Percentiles rank a stretch among this genome's conserved stretches.
phyloP scores from a whole-genome alignment of 2,888 invertebrate genomes.

The Sminthurides aquaticus region DNA sequence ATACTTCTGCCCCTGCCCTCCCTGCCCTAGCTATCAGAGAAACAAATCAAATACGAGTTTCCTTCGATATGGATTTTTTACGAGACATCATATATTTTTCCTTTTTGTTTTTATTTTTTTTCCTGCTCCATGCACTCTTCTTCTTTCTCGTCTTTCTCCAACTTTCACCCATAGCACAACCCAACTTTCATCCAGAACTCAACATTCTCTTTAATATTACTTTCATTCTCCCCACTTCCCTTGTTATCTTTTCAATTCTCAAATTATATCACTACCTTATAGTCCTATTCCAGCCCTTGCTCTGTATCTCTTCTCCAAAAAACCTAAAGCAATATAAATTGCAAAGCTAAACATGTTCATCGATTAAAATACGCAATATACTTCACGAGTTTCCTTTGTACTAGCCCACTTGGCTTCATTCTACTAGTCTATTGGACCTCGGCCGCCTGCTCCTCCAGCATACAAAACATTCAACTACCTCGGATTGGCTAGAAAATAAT shows the following conservation, averaged over 20 bases:
- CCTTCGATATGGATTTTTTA: background rate
- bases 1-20: background rate
- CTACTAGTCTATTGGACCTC: background rate
- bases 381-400: background rate
- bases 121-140: no score
- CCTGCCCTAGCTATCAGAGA: background rate
- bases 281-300: no score
- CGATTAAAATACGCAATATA: background rate
- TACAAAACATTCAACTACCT: background rate
- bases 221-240: conserved; percentile 12
- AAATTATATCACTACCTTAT: no score
- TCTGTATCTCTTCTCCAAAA: no score
- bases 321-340: background rate
- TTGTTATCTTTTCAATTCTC: conserved; percentile 14
- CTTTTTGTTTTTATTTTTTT: background rate
- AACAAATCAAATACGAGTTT: background rate
- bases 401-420: background rate
- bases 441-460: background rate
- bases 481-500: background rate
- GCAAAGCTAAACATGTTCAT: background rate
- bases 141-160: conserved; percentile 8
- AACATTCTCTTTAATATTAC: conserved; percentile 21
- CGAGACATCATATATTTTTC: background rate
- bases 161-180: background rate
- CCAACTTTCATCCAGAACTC: no score